Evolutionary conservation across 2,113 vertebrate species (phyloP).

Genomic region (Planiliza haematocheilus): DNA sequence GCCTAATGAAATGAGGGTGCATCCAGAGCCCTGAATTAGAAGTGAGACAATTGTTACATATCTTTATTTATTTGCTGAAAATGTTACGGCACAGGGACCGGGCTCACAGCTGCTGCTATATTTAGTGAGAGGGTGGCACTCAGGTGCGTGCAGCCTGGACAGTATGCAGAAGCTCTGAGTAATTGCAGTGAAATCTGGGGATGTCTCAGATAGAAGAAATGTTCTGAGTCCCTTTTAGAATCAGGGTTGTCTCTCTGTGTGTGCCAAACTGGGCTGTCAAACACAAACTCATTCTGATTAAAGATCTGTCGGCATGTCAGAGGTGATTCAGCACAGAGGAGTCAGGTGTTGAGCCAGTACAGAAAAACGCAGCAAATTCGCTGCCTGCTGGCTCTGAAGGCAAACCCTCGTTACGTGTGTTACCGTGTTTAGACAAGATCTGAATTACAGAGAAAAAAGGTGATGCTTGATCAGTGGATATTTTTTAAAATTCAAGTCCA

Average conservation of each 20-base stretch:
- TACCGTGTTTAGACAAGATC: background rate
- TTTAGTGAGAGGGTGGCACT: background rate
- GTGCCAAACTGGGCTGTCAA: slow-evolving; percentile 31
- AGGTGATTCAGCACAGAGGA: slow-evolving; percentile 13
- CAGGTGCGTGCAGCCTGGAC: slow-evolving; percentile 25
- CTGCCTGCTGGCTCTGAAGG: slow-evolving; percentile 8
- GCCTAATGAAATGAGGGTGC: slow-evolving; percentile 57
- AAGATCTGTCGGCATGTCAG: slow-evolving; percentile 15
- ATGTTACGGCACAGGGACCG: slow-evolving; percentile 5
- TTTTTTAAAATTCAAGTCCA: too few species aligned
- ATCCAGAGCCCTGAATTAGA: slow-evolving; percentile 34
- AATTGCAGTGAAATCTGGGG: slow-evolving; percentile 54
- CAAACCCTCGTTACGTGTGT: slow-evolving; percentile 9
- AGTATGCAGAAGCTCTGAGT: slow-evolving; percentile 40
- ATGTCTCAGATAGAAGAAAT: slow-evolving; percentile 17
- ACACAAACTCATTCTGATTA: slow-evolving; percentile 21
- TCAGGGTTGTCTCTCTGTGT: background rate
- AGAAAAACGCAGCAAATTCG: slow-evolving; percentile 13
- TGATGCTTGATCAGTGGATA: background rate
- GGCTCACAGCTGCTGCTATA: slow-evolving; percentile 8
- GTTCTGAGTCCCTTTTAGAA: background rate
- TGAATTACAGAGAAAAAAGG: too few species aligned
- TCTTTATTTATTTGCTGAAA: slow-evolving; percentile 53
- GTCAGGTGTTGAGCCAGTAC: slow-evolving; percentile 42
- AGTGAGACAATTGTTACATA: slow-evolving; percentile 45